These are phyloP conservation scores for Crotalus tigris DNA, from an alignment of 2,113 vertebrate species.

Conservation along the genomic window DNA sequence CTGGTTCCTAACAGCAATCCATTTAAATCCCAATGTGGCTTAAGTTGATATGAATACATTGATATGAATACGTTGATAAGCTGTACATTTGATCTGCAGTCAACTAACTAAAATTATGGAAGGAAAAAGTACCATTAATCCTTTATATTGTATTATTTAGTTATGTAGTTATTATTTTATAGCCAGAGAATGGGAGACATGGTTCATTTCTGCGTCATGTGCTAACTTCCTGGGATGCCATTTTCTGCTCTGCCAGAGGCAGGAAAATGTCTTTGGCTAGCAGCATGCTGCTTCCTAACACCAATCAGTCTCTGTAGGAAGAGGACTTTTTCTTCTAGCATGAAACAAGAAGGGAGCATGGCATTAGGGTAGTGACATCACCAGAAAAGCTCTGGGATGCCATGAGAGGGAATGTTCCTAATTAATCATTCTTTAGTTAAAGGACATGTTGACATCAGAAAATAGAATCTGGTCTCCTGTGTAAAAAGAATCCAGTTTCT, in stretches of 20 bases:
- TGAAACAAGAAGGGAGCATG: background rate
- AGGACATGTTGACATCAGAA: slow-evolving; percentile 70
- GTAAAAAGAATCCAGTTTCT: slow-evolving; percentile 60
- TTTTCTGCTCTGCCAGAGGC: background rate
- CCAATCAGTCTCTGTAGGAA: fast-evolving
- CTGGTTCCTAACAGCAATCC: background rate
- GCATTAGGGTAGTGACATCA: fast-evolving
- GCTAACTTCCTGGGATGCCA: background rate
- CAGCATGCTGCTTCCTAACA: background rate
- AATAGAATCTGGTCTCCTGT: slow-evolving; percentile 63
- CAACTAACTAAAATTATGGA: background rate
- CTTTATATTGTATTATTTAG: background rate
- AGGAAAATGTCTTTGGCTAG: background rate
- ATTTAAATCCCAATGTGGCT: background rate
- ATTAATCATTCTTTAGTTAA: slow-evolving; percentile 71
- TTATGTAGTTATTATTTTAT: background rate
- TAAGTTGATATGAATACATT: background rate
- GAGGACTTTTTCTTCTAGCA: background rate
- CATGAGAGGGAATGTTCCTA: slow-evolving; percentile 45
- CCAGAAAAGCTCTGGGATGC: slow-evolving; percentile 13
- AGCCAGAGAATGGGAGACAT: background rate
- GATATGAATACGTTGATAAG: background rate
- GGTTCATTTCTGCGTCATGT: background rate
- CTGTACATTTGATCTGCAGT: background rate
- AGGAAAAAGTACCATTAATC: background rate